phyloP scores from a whole-genome alignment of 2,113 vertebrate species.

The Hippocampus guttulatus region DNA sequence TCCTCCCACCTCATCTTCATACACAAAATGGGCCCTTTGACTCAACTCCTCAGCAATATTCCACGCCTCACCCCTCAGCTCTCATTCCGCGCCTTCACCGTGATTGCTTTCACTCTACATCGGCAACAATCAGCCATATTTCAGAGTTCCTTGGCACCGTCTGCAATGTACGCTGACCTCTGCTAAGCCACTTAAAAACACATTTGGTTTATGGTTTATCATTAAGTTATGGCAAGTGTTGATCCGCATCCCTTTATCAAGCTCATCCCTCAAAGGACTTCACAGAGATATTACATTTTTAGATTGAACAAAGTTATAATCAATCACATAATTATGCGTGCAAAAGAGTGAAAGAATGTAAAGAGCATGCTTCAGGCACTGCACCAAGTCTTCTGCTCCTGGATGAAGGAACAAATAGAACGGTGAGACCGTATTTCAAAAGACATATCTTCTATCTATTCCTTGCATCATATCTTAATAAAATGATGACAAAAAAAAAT shows the following conservation, averaged over 20 bases:
- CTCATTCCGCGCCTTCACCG: constrained; percentile 23
- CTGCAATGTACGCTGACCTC: constrained; percentile 16
- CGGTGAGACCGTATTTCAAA: neutral
- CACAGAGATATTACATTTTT: constrained; percentile 25
- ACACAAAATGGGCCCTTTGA: constrained; percentile 46
- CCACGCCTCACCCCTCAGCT: constrained; percentile 51
- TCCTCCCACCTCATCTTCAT: constrained; percentile 57
- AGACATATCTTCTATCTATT: neutral
- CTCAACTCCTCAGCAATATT: constrained; percentile 40
- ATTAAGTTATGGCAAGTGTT: constrained; percentile 35
- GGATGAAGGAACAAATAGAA: neutral
- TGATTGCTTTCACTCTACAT: constrained; percentile 53
- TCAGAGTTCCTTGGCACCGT: constrained; percentile 32
- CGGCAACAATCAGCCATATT: constrained; percentile 49
- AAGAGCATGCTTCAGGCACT: neutral
- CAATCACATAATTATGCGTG: constrained; percentile 23
- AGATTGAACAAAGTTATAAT: constrained; percentile 20
- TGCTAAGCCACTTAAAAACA: constrained; percentile 41
- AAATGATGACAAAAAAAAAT: neutral
- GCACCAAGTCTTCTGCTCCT: neutral
- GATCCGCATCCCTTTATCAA: constrained; percentile 26
- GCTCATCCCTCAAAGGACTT: constrained; percentile 31
- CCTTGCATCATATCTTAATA: neutral
- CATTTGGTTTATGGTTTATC: constrained; percentile 46
- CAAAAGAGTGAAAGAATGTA: constrained; percentile 12